A percentile compares a stretch with the other conserved stretches of the same genome.
Conservation (phyloP, 2,888 invertebrate genomes). For the Drosophila bunnanda region DNA sequence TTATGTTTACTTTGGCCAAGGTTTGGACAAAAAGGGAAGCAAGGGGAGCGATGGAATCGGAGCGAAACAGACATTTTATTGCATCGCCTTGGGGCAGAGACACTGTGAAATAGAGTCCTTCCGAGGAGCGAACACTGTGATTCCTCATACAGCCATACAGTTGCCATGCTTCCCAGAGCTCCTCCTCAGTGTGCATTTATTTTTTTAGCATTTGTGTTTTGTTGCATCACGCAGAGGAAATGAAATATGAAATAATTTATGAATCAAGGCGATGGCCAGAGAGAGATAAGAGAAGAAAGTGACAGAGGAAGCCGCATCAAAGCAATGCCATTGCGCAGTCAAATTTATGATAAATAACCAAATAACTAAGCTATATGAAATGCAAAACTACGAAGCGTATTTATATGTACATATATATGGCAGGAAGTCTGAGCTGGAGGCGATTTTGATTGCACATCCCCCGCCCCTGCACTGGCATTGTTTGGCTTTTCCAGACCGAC, state of each 20-base stretch:
- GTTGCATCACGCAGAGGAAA: constrained; percentile 65
- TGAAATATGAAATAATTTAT: constrained; percentile 77
- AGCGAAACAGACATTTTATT: constrained; percentile 53
- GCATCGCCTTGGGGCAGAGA: constrained; percentile 52
- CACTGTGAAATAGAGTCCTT: constrained; percentile 21
- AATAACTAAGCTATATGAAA: constrained; percentile 25
- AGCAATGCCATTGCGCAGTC: constrained; percentile 40
- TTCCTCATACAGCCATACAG: constrained; percentile 39
- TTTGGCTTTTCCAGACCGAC: constrained; percentile 35
- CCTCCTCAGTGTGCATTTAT: constrained; percentile 30
- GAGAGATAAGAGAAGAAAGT: constrained; percentile 9
- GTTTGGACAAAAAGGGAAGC: constrained; percentile 19
- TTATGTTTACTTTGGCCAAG: constrained; percentile 62
- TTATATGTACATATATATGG: neutral
- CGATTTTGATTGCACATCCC: constrained; percentile 30
- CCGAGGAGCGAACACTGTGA: constrained; percentile 22
- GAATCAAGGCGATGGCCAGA: constrained; percentile 30
- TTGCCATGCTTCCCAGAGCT: constrained; percentile 6
- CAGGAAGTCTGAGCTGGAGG: constrained; percentile 28
- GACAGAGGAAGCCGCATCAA: constrained; percentile 33
- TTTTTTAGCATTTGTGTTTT: constrained; percentile 44
- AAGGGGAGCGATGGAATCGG: constrained; percentile 4
- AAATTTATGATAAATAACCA: constrained; percentile 46
- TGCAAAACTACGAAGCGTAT: neutral
- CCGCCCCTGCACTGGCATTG: constrained; percentile 12